A percentile compares a stretch with the other conserved stretches of the same genome.
These are phyloP conservation scores for Schizaphis graminum DNA, from an alignment of 2,888 invertebrate genomes.

Conservation along the genomic window DNA sequence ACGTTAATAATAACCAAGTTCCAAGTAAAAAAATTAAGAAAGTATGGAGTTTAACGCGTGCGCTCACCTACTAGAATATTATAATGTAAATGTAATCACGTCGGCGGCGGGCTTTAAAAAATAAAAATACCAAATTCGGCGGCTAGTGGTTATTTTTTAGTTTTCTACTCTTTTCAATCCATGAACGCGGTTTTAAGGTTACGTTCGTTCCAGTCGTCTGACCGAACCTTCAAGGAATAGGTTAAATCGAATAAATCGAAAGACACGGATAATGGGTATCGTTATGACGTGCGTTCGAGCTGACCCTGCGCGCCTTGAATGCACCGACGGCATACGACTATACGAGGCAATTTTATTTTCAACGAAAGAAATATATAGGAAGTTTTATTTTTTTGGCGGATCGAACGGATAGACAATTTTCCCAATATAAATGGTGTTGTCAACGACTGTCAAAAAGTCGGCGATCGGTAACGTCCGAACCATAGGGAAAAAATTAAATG, in stretches of 20 bases:
- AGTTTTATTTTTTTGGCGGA: not conserved
- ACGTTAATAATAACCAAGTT: not conserved
- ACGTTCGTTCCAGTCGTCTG: conserved; percentile 20
- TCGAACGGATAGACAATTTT: not conserved
- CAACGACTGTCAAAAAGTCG: not conserved
- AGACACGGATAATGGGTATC: not conserved
- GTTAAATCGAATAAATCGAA: too few relatives aligned
- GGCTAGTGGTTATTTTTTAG: not conserved
- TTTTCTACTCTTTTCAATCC: conserved; percentile 10
- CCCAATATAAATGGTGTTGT: not conserved
- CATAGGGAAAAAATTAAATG: too few relatives aligned
- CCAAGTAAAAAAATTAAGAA: not conserved
- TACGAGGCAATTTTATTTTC: not conserved
- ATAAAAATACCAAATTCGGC: not conserved
- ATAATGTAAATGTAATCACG: not conserved
- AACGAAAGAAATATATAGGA: not conserved
- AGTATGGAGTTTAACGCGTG: too few relatives aligned
- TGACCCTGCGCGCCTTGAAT: not conserved
- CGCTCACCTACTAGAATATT: not conserved
- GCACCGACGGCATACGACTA: too few relatives aligned
- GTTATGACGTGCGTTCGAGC: not conserved
- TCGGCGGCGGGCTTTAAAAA: not conserved
- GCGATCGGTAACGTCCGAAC: not conserved
- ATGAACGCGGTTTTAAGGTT: conserved; percentile 51
- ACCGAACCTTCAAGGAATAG: not conserved